Evolutionary conservation across 1,140 invertebrate species (phyloP).

Genomic region (Leptonema lineaticorne): DNA sequence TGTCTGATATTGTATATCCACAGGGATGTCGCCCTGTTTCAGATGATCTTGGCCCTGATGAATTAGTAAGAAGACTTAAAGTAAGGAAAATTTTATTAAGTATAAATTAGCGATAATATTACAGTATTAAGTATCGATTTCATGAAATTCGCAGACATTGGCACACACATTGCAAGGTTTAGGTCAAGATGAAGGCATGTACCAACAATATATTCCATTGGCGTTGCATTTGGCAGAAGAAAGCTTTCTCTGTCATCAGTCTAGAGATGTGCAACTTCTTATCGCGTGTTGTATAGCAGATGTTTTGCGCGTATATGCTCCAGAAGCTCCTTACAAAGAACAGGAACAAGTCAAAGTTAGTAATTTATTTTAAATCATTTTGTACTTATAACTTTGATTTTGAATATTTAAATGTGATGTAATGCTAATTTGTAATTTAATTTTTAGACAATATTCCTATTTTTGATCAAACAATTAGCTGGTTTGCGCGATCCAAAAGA

Average conservation of each 20-base stretch:
- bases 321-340: slow-evolving; percentile 97
- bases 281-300: slow-evolving; percentile 97
- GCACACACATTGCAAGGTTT: slow-evolving; percentile 94
- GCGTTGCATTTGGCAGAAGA: slow-evolving; percentile 93
- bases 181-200: slow-evolving; percentile 93
- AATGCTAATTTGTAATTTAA: slow-evolving; percentile 6
- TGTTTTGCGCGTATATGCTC: slow-evolving; percentile 95
- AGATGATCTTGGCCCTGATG: slow-evolving; percentile 92
- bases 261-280: slow-evolving; percentile 90
- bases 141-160: slow-evolving; percentile 77
- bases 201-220: slow-evolving; percentile 90
- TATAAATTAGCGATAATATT: too few relatives aligned
- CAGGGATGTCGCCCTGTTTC: slow-evolving; percentile 83
- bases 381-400: not conserved
- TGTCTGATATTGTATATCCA: slow-evolving; percentile 84
- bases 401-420: not conserved
- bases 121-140: too few relatives aligned
- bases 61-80: slow-evolving; percentile 91
- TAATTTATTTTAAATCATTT: not conserved
- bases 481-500: slow-evolving; percentile 95
- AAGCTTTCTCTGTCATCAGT: slow-evolving; percentile 85
- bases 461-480: slow-evolving; percentile 91
- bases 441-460: slow-evolving; percentile 86
- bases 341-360: slow-evolving; percentile 81
- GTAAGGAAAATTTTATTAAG: too few relatives aligned